Evolutionary conservation across 2,797 vertebrate species (phyloP).

Genomic region (Melanotaenia maccullochi): DNA sequence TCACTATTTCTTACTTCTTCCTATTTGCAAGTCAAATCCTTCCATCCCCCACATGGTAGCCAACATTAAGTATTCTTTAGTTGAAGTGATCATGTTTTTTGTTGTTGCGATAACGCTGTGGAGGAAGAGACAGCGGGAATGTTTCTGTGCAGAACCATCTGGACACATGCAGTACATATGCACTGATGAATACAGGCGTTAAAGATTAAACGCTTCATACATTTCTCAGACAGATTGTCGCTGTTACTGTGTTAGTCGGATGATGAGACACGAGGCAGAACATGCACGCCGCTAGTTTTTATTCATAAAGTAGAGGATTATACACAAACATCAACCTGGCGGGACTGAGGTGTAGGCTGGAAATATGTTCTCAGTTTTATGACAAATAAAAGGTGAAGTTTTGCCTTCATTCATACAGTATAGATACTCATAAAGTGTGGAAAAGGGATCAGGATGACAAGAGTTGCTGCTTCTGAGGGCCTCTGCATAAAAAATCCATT

Average conservation of each 20-base stretch:
- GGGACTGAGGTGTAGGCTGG: neutral
- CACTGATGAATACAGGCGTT: slow-evolving; percentile 27
- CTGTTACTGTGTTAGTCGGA: neutral
- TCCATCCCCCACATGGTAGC: slow-evolving; percentile 22
- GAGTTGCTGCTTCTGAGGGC: neutral
- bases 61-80: slow-evolving; percentile 37
- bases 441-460: neutral
- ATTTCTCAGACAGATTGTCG: slow-evolving; percentile 8
- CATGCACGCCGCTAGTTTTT: neutral
- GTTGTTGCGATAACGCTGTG: neutral
- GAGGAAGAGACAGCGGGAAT: slow-evolving; percentile 5
- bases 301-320: slow-evolving; percentile 4
- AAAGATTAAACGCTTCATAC: slow-evolving; percentile 34
- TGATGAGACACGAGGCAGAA: neutral
- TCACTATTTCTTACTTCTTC: slow-evolving; percentile 19
- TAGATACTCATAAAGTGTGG: neutral
- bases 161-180: slow-evolving; percentile 23
- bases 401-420: neutral
- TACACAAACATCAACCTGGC: neutral
- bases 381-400: neutral
- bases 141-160: slow-evolving; percentile 33
- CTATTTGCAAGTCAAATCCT: slow-evolving; percentile 63
- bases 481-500: neutral
- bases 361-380: neutral
- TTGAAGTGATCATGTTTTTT: slow-evolving; percentile 25